Evolutionary conservation across 2,113 vertebrate genomes (phyloP).

Genomic region (Anhinga anhinga): DNA sequence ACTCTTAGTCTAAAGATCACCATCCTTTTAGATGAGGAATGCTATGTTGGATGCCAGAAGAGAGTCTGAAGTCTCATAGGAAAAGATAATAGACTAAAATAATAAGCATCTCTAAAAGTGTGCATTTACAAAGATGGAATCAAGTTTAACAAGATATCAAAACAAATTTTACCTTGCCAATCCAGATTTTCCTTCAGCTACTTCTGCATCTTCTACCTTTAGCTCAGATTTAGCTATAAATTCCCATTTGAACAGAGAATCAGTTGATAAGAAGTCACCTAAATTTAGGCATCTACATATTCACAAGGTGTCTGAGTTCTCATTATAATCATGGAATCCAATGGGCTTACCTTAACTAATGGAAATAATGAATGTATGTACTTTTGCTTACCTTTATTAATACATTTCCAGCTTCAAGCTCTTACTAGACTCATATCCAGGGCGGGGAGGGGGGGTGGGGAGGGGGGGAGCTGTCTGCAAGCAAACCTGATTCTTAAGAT

Average conservation of each 20-base stretch:
- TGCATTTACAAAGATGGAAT: neutral
- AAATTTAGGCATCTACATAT: neutral
- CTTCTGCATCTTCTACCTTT: neutral
- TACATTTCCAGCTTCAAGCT: neutral
- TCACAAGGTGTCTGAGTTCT: neutral
- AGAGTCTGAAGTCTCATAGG: neutral
- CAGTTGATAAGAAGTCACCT: neutral
- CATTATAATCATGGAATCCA: neutral
- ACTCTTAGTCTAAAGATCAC: neutral
- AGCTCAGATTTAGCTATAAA: neutral
- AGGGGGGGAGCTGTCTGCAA: neutral
- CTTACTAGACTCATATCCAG: neutral
- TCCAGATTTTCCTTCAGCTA: neutral
- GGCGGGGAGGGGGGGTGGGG: too few species aligned
- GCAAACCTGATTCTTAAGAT: neutral
- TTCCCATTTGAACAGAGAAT: neutral
- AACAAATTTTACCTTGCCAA: neutral
- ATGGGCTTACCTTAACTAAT: neutral
- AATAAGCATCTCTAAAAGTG: neutral
- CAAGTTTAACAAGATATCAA: neutral
- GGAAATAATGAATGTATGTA: neutral
- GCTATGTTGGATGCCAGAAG: neutral
- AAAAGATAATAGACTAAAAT: neutral
- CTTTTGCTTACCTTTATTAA: neutral
- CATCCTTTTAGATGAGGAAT: neutral